A percentile compares a stretch with the other conserved stretches of the same genome.
phyloP scores from a whole-genome alignment of 2,797 vertebrate genomes.

The Loriculus beryllinus region DNA sequence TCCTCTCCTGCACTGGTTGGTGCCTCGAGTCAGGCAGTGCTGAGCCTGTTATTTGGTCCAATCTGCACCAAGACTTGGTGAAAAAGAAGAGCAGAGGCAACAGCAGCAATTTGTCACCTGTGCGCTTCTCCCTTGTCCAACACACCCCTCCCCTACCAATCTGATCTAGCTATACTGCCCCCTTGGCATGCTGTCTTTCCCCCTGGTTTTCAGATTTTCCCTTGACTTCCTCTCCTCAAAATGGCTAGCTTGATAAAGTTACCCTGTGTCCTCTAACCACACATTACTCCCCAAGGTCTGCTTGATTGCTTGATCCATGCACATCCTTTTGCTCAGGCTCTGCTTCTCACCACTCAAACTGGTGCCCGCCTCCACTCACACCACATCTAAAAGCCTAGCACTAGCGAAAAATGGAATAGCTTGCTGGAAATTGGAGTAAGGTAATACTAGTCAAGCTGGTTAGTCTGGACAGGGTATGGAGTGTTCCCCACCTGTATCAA shows the following conservation, averaged over 20 bases:
- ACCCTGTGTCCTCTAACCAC: neutral
- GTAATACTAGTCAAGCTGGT: neutral
- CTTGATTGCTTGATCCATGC: neutral
- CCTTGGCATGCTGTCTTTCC: neutral
- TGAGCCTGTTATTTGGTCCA: neutral
- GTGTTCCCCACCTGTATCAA: neutral
- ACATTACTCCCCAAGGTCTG: accelerated
- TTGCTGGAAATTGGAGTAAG: neutral
- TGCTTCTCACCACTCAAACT: neutral
- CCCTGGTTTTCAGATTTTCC: neutral
- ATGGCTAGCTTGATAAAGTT: neutral
- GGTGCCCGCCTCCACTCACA: neutral
- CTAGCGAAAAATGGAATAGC: neutral
- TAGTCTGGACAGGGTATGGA: neutral
- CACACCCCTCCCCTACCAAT: accelerated
- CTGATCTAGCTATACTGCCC: neutral
- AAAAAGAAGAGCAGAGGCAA: neutral
- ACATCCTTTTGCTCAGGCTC: neutral
- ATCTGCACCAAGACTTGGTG: neutral
- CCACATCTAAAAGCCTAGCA: neutral
- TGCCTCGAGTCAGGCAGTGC: neutral
- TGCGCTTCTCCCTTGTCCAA: neutral
- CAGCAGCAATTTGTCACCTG: neutral
- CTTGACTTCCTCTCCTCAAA: neutral
- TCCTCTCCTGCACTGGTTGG: neutral